Conservation (phyloP, 2,113 vertebrate genomes). For the Oreamnos americanus region DNA sequence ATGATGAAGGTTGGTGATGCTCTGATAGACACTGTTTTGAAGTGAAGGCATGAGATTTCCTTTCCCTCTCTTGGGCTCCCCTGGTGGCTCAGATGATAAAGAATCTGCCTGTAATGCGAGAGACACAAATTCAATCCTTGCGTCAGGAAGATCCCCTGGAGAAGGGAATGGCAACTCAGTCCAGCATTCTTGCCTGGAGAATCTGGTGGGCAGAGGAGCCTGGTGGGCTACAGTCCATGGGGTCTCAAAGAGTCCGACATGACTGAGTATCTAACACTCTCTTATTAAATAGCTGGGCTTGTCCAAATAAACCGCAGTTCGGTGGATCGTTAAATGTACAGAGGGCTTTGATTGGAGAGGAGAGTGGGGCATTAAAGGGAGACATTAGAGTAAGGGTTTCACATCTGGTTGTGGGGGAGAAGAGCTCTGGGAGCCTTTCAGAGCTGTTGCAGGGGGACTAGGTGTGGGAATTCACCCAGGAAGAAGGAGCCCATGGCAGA, state of each 20-base stretch:
- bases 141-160: background rate
- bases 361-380: background rate
- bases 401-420: background rate
- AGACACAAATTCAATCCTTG: background rate
- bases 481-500: background rate
- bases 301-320: background rate
- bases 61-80: background rate
- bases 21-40: background rate
- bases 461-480: background rate
- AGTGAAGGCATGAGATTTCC: background rate
- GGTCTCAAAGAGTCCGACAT: background rate
- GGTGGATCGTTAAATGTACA: background rate
- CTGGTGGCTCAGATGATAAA: background rate
- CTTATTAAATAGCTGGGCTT: background rate
- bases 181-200: background rate
- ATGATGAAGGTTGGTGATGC: background rate
- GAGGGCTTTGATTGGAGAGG: background rate
- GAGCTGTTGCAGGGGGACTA: background rate
- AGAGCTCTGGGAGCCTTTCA: background rate
- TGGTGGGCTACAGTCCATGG: background rate
- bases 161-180: background rate
- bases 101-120: background rate
- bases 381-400: fast-evolving
- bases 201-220: background rate
- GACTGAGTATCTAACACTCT: background rate